Conservation (phyloP, 2,113 vertebrate genomes). For the Baryphthengus martii region DNA sequence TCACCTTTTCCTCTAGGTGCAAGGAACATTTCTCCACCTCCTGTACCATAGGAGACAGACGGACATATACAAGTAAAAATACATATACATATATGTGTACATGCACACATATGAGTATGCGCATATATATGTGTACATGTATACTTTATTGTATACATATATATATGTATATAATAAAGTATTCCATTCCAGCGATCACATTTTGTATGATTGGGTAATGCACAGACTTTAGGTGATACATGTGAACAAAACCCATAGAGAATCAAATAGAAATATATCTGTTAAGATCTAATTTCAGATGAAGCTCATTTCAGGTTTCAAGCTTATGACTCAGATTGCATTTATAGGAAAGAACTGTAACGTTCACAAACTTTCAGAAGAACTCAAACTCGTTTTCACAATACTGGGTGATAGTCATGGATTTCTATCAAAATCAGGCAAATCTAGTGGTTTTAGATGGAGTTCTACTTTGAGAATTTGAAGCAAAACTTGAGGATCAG, state of each 20-base stretch:
- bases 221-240: not conserved
- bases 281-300: not conserved
- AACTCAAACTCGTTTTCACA: not conserved
- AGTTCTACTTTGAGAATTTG: not conserved
- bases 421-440: not conserved
- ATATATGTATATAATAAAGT: not conserved
- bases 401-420: not conserved
- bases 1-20: not conserved
- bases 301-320: not conserved
- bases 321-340: not conserved
- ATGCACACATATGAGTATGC: accelerated
- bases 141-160: too few relatives aligned
- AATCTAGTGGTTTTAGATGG: not conserved
- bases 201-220: not conserved
- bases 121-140: too few relatives aligned
- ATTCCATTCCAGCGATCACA: not conserved
- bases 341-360: not conserved
- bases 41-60: not conserved
- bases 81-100: not conserved
- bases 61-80: not conserved
- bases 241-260: not conserved
- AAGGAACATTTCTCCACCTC: not conserved
- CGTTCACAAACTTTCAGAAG: not conserved
- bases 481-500: not conserved
- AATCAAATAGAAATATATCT: not conserved